These are phyloP conservation scores for Cantharis nigra DNA, from an alignment of 2,888 invertebrate genomes.

Conservation along the genomic window DNA sequence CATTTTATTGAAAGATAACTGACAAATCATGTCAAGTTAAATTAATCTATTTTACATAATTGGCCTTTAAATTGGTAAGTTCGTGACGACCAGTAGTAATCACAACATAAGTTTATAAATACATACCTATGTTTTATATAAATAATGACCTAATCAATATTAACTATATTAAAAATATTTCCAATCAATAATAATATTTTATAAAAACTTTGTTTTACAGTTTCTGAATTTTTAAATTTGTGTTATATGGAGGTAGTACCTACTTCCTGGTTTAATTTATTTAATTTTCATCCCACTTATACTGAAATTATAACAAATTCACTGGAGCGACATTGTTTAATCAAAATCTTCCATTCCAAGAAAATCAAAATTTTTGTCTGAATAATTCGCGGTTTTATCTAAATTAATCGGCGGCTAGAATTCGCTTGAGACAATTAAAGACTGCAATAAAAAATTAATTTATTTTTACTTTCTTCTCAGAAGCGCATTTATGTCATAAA, in stretches of 20 bases:
- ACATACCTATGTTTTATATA: background rate
- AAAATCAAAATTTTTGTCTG: no score
- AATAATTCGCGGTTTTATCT: no score
- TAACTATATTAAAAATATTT: no score
- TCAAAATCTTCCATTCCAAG: no score
- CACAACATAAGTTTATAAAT: background rate
- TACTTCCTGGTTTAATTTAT: no score
- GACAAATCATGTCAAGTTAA: background rate
- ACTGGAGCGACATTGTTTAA: no score
- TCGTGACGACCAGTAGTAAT: background rate
- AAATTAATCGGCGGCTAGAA: no score
- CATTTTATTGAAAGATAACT: background rate
- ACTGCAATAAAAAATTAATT: background rate
- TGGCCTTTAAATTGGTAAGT: background rate
- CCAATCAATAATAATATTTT: background rate
- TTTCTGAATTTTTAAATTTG: background rate
- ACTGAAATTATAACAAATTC: no score
- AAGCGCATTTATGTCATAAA: constrained; percentile 41
- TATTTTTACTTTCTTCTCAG: background rate
- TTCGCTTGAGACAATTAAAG: background rate
- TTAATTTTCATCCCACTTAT: no score
- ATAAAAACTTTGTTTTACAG: background rate
- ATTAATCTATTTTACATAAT: background rate
- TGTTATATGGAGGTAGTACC: background rate
- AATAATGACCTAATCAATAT: no score